Evolutionary conservation across 2,113 vertebrate species (phyloP), one percentile per base, ranked within the genome.

Genomic region (Megaleporinus macrocephalus): DNA sequence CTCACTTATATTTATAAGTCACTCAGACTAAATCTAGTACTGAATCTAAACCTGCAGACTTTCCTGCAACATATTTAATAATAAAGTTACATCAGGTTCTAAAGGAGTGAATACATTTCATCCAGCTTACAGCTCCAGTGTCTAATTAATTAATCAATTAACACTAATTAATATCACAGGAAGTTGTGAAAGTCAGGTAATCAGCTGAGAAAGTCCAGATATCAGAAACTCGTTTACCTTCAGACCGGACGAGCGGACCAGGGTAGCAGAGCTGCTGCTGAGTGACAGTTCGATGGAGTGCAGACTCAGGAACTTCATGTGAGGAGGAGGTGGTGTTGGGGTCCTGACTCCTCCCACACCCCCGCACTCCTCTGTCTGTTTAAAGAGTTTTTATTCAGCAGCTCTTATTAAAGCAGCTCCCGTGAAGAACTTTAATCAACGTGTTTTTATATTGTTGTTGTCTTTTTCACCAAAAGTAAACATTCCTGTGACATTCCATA

Each of bases 271-370:
- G 65, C 30, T 5, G 16, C 47, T 86, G 75, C 78, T 86, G 73
- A 63, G 9, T 41, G 47, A 73, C 18, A 53, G 79, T 76, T 65
- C 82, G 71, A 61, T 84, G 76, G 85, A 83, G 85, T 89, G 84
- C 49, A 57, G 22, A 89, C 84, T 73, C 85, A 73, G 77, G 76
- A 80, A 84, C 59, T 88, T 84, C 2, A 83, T 89, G 89, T 91
- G 90, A 87, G 92, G 87, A 90, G 81, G 87, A 84, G 18, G 24
- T 30, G 78, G 75, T 77, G 85, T 84, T 87, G 72, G 71, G 71
- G 20, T 84, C 86, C 66, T 62, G 33, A 24, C 72, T 57, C 75
- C 61, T 29, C 77, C 72, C 83, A 53, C 26, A 24, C 29, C 24
- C 30, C 57, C 61, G 77, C 18, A 65, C 71, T 6, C 7, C 49